Conservation (phyloP, 2,888 invertebrate species). For the Drosophila crucigera region DNA sequence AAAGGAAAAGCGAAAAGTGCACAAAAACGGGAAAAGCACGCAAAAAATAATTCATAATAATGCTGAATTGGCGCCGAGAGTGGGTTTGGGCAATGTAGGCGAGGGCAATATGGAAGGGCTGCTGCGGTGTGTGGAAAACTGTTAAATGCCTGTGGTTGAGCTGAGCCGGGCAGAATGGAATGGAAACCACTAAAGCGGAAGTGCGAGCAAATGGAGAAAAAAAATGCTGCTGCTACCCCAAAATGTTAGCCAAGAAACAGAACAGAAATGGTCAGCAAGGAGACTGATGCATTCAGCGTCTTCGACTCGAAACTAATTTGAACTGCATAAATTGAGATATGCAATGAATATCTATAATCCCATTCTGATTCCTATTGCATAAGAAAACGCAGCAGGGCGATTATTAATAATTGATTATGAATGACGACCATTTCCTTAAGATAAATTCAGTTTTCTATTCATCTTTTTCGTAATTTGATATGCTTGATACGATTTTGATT, state of each 20-base stretch:
- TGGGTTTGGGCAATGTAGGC: neutral
- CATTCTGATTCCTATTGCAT: neutral
- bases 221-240: slow-evolving; percentile 37
- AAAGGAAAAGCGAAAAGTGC: slow-evolving; percentile 18
- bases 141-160: slow-evolving; percentile 47
- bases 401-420: neutral
- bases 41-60: slow-evolving; percentile 72
- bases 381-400: neutral
- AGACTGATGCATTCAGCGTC: slow-evolving; percentile 3
- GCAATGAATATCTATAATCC: slow-evolving; percentile 15
- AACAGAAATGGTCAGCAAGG: slow-evolving; percentile 8
- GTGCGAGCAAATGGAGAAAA: slow-evolving; percentile 62
- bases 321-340: slow-evolving; percentile 46
- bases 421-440: neutral
- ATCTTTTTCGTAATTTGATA: neutral
- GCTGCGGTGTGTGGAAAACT: neutral
- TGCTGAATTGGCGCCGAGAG: slow-evolving; percentile 33
- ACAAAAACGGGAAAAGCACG: slow-evolving; percentile 47
- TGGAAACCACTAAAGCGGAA: slow-evolving; percentile 54
- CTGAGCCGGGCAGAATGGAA: slow-evolving; percentile 57
- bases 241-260: slow-evolving; percentile 26
- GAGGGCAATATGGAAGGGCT: neutral
- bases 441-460: neutral
- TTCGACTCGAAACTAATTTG: slow-evolving; percentile 33
- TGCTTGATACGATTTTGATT: neutral